These are phyloP conservation scores for Ceratina australensis DNA, from an alignment of 1,140 invertebrate genomes.

Conservation along the genomic window DNA sequence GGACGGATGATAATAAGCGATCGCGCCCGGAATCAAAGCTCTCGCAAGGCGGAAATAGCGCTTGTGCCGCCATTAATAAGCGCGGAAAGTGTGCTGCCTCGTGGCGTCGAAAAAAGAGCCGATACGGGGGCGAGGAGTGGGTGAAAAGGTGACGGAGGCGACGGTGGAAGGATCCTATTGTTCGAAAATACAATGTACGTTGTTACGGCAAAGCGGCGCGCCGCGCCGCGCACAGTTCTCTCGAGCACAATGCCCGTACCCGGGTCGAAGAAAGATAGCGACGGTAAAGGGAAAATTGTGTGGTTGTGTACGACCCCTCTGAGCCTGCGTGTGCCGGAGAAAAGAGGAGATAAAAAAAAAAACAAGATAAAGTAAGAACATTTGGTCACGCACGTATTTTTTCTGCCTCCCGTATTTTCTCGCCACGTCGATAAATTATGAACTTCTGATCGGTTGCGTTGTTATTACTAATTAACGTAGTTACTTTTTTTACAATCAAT, in stretches of 20 bases:
- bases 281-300: slow-evolving; percentile 46
- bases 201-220: slow-evolving; percentile 65
- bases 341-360: background rate
- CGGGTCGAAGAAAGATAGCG: slow-evolving; percentile 28
- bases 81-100: slow-evolving; percentile 30
- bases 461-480: too few relatives aligned
- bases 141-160: slow-evolving; percentile 12
- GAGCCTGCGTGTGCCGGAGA: slow-evolving; percentile 4
- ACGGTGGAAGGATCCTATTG: slow-evolving; percentile 63
- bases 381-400: too few relatives aligned
- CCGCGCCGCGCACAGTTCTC: slow-evolving; percentile 50
- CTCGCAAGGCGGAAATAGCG: background rate
- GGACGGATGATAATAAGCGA: background rate
- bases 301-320: background rate
- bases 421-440: too few relatives aligned
- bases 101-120: slow-evolving; percentile 61
- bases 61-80: slow-evolving; percentile 41
- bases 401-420: too few relatives aligned
- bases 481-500: too few relatives aligned
- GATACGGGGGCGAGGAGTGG: slow-evolving; percentile 59
- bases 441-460: too few relatives aligned
- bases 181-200: slow-evolving; percentile 72
- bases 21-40: slow-evolving; percentile 17
- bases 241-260: slow-evolving; percentile 60
- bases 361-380: background rate